Conservation (phyloP, 2,113 vertebrate genomes). For the Acinonyx jubatus region DNA sequence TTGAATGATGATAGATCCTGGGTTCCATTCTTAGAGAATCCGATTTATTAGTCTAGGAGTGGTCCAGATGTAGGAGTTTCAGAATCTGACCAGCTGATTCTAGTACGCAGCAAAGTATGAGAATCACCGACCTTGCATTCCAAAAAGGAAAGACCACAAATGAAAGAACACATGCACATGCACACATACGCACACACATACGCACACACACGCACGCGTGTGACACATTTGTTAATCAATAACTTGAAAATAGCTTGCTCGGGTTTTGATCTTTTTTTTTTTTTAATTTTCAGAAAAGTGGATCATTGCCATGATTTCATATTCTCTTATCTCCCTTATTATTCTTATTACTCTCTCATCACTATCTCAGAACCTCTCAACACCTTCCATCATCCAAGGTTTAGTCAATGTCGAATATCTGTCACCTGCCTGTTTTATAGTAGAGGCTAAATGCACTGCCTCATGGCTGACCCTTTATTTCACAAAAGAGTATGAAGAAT, state of each 20-base stretch:
- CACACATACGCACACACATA: accelerated
- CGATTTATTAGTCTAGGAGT: not conserved
- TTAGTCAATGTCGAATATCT: not conserved
- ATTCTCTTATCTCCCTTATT: not conserved
- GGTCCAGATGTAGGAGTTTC: not conserved
- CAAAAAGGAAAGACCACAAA: not conserved
- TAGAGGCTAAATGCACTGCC: not conserved
- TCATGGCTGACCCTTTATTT: not conserved
- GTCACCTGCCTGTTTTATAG: not conserved
- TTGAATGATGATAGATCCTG: not conserved
- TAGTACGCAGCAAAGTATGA: not conserved
- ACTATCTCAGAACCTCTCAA: not conserved
- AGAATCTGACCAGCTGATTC: not conserved
- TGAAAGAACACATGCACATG: not conserved
- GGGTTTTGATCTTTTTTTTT: not conserved
- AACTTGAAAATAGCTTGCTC: not conserved
- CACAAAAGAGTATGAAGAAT: not conserved
- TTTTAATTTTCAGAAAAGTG: not conserved
- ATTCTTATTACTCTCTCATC: not conserved
- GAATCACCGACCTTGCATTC: not conserved
- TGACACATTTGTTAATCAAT: not conserved
- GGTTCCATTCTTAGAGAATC: not conserved
- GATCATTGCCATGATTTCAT: not conserved
- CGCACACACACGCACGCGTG: accelerated
- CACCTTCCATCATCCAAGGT: not conserved